Conservation (phyloP, 2,888 invertebrate genomes). For the Drosophila algonquin region DNA sequence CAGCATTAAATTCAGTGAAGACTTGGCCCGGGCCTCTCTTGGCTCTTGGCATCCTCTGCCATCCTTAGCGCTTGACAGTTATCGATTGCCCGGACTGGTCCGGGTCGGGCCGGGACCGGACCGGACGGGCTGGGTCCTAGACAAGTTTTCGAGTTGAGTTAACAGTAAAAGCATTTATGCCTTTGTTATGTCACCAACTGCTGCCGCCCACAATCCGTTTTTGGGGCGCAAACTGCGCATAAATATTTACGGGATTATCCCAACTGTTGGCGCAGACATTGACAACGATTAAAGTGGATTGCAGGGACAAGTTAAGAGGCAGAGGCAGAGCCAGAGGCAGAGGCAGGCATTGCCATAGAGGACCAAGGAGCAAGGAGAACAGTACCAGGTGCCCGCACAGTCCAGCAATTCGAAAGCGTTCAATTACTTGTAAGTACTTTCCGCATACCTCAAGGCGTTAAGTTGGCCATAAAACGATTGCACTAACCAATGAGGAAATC, state of each 20-base stretch:
- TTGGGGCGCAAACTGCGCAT: slow-evolving; percentile 44
- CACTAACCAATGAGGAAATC: slow-evolving; percentile 6
- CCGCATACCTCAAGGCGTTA: slow-evolving; percentile 13
- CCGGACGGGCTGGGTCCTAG: not conserved
- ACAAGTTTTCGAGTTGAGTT: slow-evolving; percentile 35
- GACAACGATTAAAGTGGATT: slow-evolving; percentile 49
- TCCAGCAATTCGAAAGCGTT: not conserved
- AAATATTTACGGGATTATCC: slow-evolving; percentile 60
- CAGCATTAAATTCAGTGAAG: slow-evolving; percentile 9
- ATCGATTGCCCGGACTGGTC: slow-evolving; percentile 19
- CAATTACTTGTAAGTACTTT: not conserved
- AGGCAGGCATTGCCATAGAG: not conserved
- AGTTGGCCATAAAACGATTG: slow-evolving; percentile 23
- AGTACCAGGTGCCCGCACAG: slow-evolving; percentile 18
- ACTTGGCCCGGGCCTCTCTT: not conserved
- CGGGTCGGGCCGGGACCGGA: not conserved
- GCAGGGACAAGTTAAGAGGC: slow-evolving; percentile 14
- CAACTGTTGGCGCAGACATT: slow-evolving; percentile 48
- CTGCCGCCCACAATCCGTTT: slow-evolving; percentile 19
- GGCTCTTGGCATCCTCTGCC: not conserved
- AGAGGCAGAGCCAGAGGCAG: not conserved
- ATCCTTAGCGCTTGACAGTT: not conserved
- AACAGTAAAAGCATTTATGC: slow-evolving; percentile 30
- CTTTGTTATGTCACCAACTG: slow-evolving; percentile 38
- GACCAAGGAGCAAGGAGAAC: not conserved